Evolutionary conservation across 1,140 invertebrate species (phyloP).

Genomic region (Dreissena polymorpha): DNA sequence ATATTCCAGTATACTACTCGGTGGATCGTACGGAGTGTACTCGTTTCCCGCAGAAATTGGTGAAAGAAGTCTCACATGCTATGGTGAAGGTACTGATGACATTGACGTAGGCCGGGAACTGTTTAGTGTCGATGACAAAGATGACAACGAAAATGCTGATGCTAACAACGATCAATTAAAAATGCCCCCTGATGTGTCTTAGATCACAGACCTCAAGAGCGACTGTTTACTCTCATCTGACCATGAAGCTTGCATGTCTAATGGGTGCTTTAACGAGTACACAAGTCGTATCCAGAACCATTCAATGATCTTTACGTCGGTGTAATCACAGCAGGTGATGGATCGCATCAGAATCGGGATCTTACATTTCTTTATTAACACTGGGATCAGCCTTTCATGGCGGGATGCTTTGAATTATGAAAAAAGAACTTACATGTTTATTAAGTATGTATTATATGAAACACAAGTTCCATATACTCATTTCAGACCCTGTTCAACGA

Average conservation of each 20-base stretch:
- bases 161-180: neutral
- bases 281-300: conserved; percentile 78
- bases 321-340: conserved; percentile 79
- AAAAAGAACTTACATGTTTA: too few species aligned
- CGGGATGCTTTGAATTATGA: conserved; percentile 68
- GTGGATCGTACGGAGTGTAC: neutral
- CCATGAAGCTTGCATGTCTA: conserved; percentile 43
- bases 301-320: conserved; percentile 71
- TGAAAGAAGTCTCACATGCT: too few species aligned
- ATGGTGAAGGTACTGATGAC: neutral
- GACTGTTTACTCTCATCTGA: neutral
- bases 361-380: conserved; percentile 71
- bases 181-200: conserved; percentile 40
- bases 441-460: too few species aligned
- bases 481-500: too few species aligned
- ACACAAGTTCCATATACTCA: too few species aligned
- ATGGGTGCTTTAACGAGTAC: conserved; percentile 68
- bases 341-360: conserved; percentile 77
- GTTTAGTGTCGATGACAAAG: neutral
- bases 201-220: neutral
- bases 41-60: neutral
- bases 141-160: neutral
- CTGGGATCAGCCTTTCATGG: conserved; percentile 77
- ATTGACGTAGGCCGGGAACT: neutral
- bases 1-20: neutral